Conservation (phyloP, 1,140 invertebrate genomes). For the Yoshiicerus persimilis region DNA sequence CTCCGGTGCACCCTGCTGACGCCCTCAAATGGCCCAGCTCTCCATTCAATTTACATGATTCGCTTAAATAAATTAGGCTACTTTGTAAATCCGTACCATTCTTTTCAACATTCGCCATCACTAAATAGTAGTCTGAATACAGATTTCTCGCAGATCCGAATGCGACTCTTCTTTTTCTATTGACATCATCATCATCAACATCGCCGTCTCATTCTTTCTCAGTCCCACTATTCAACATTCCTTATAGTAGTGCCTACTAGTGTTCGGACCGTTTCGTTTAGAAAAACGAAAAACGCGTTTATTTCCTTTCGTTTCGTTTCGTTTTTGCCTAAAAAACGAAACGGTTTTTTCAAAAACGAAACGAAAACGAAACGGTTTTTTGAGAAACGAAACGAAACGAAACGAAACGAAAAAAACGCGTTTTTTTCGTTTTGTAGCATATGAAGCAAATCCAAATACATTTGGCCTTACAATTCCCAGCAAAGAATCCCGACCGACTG, state of each 20-base stretch:
- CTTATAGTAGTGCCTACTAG: background rate
- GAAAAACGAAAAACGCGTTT: too few relatives aligned
- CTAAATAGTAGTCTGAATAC: background rate
- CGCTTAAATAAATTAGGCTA: slow-evolving; percentile 20
- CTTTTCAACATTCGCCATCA: background rate
- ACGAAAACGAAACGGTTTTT: too few relatives aligned
- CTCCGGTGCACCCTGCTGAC: slow-evolving; percentile 6
- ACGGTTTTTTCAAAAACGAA: too few relatives aligned
- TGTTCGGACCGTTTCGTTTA: too few relatives aligned
- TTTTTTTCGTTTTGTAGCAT: too few relatives aligned
- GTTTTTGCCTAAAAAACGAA: too few relatives aligned
- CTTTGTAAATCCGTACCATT: slow-evolving; percentile 2
- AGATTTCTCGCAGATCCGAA: background rate
- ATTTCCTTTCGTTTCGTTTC: too few relatives aligned
- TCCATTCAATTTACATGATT: slow-evolving; percentile 18
- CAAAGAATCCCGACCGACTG: too few relatives aligned
- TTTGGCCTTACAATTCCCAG: too few relatives aligned
- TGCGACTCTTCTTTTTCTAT: background rate
- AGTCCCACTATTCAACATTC: background rate
- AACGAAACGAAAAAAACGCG: too few relatives aligned
- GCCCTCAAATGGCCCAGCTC: slow-evolving; percentile 7
- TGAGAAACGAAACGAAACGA: too few relatives aligned
- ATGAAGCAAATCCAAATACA: too few relatives aligned
- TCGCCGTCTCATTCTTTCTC: background rate
- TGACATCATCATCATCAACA: background rate